phyloP scores from a whole-genome alignment of 1,140 invertebrate genomes.

The Drosophila rufa region DNA sequence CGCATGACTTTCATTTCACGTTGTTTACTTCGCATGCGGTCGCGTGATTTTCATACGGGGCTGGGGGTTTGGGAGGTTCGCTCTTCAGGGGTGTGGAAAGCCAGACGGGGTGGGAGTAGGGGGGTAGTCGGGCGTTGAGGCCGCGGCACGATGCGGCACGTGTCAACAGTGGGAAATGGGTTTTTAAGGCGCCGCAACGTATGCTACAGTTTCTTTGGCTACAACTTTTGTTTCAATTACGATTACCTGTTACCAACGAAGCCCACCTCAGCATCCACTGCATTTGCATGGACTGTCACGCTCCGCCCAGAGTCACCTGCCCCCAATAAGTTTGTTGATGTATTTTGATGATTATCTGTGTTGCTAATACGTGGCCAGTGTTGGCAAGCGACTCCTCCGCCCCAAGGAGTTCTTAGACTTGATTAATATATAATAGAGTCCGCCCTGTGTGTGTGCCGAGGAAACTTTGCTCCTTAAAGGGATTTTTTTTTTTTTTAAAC shows the following conservation, averaged over 20 bases:
- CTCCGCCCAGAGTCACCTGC: background rate
- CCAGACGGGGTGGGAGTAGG: background rate
- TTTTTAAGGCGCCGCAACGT: constrained; percentile 80
- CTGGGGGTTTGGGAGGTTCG: background rate
- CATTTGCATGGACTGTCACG: constrained; percentile 63
- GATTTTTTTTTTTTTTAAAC: no score
- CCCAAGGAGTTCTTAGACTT: constrained; percentile 30
- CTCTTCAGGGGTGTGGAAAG: constrained; percentile 4
- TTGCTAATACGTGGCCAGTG: constrained; percentile 62
- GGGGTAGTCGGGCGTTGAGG: constrained; percentile 14
- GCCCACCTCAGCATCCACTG: background rate
- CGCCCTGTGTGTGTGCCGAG: background rate
- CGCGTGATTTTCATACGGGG: constrained; percentile 74
- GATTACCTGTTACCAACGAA: constrained; percentile 67
- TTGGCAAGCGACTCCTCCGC: constrained; percentile 25
- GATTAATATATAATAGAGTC: constrained; percentile 42
- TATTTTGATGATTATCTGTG: constrained; percentile 65
- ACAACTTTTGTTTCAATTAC: constrained; percentile 81
- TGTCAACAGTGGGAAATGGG: constrained; percentile 82
- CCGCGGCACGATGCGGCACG: constrained; percentile 74
- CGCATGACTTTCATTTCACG: constrained; percentile 81
- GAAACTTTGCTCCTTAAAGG: background rate
- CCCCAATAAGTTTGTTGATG: constrained; percentile 60
- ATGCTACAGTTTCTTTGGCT: constrained; percentile 75
- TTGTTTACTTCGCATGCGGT: constrained; percentile 80